These are phyloP conservation scores for Caradrina clavipalpis DNA, from an alignment of 2,888 invertebrate species.

Conservation along the genomic window DNA sequence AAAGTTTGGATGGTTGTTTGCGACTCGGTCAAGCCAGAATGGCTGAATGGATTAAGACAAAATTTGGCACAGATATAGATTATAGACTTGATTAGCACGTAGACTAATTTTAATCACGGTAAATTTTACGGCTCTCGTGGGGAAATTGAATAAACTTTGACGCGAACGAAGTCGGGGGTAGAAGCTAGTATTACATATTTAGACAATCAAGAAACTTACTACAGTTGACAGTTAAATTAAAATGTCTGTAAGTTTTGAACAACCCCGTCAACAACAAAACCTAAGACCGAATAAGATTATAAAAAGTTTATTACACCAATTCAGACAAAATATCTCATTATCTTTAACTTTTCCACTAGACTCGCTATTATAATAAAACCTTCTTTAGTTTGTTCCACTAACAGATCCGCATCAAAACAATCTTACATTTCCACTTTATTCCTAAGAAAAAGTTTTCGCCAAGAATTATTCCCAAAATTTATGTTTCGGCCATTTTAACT, in stretches of 20 bases:
- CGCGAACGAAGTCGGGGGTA: no score
- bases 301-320: neutral
- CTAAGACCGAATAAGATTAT: neutral
- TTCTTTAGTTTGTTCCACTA: conserved; percentile 35
- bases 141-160: no score
- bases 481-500: conserved; percentile 63
- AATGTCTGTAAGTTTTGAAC: neutral
- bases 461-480: conserved; percentile 60
- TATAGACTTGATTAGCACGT: no score
- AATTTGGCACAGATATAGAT: no score
- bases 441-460: conserved; percentile 54
- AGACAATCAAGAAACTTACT: neutral
- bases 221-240: conserved; percentile 5
- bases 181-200: neutral
- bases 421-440: conserved; percentile 52
- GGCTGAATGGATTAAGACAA: no score
- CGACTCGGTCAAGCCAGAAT: no score
- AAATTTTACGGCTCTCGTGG: no score
- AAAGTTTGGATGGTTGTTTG: no score
- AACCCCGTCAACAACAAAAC: neutral
- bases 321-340: neutral
- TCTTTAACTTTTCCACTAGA: conserved; percentile 16
- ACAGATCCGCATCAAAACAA: conserved; percentile 48
- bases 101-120: no score
- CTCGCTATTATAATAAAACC: conserved; percentile 11